These are phyloP conservation scores for Sebastiscus albofasciatus DNA, from an alignment of 2,797 vertebrate species.

Conservation along the genomic window DNA sequence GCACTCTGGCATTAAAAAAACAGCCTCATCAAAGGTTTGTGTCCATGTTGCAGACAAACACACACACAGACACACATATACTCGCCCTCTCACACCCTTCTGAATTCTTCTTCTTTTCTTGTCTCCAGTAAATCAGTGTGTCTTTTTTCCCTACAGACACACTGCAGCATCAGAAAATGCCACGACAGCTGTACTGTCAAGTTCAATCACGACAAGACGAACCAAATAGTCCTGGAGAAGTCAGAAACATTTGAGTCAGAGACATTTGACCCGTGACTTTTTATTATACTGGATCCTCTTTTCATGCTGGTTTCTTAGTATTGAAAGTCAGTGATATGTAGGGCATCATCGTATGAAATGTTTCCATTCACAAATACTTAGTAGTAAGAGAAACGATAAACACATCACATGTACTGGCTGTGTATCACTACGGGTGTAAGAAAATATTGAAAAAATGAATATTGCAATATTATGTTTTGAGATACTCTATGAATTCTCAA, in stretches of 20 bases:
- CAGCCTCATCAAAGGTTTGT: slow-evolving; percentile 3
- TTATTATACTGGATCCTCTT: neutral
- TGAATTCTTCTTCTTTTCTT: neutral
- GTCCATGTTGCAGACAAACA: neutral
- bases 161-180: neutral
- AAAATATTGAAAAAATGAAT: no score
- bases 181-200: neutral
- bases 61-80: neutral
- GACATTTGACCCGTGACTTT: neutral
- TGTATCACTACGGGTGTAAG: no score
- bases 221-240: neutral
- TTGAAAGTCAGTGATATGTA: neutral
- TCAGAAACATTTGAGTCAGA: neutral
- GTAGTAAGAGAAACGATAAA: no score
- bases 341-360: neutral
- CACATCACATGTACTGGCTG: no score
- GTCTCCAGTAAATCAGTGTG: neutral
- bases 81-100: neutral
- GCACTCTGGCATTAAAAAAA: slow-evolving; percentile 5
- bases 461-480: no score
- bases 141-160: neutral
- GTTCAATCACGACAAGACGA: neutral
- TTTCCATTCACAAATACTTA: no score
- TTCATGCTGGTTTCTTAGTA: neutral
- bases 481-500: no score